Evolutionary conservation across 2,113 vertebrate species (phyloP).

Genomic region (Cheirogaleus medius): DNA sequence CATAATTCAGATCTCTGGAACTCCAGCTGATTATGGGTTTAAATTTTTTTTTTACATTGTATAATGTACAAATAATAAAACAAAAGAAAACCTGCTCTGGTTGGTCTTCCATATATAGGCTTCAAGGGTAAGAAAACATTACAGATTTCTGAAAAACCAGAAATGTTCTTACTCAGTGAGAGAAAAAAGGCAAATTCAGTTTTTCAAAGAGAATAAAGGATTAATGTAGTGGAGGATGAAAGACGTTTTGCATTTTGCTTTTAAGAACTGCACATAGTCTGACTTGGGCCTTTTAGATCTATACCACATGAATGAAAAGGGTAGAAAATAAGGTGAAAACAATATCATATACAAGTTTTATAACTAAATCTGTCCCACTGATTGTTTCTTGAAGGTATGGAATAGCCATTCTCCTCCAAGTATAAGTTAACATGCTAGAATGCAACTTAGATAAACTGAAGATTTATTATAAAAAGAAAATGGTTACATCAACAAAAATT

Average conservation of each 20-base stretch:
- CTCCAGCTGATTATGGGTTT: slow-evolving; percentile 64
- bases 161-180: slow-evolving; percentile 24
- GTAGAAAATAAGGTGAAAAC: slow-evolving; percentile 53
- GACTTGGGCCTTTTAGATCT: slow-evolving; percentile 58
- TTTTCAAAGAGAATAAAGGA: slow-evolving; percentile 63
- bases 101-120: slow-evolving; percentile 47
- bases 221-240: slow-evolving; percentile 56
- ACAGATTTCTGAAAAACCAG: slow-evolving; percentile 46
- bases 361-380: slow-evolving; percentile 42
- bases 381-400: slow-evolving; percentile 50
- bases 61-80: slow-evolving; percentile 10
- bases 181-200: slow-evolving; percentile 21
- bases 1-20: slow-evolving; percentile 71
- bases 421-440: slow-evolving; percentile 44
- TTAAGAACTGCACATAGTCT: slow-evolving; percentile 60
- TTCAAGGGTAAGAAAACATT: slow-evolving; percentile 38
- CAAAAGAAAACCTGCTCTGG: not conserved
- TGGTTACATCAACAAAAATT: not conserved
- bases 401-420: slow-evolving; percentile 39
- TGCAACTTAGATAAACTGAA: not conserved
- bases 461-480: slow-evolving; percentile 22
- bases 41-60: not conserved
- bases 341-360: slow-evolving; percentile 51
- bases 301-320: slow-evolving; percentile 61
- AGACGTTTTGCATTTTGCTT: slow-evolving; percentile 74